phyloP scores from a whole-genome alignment of 2,113 vertebrate genomes.

The Notechis scutatus region DNA sequence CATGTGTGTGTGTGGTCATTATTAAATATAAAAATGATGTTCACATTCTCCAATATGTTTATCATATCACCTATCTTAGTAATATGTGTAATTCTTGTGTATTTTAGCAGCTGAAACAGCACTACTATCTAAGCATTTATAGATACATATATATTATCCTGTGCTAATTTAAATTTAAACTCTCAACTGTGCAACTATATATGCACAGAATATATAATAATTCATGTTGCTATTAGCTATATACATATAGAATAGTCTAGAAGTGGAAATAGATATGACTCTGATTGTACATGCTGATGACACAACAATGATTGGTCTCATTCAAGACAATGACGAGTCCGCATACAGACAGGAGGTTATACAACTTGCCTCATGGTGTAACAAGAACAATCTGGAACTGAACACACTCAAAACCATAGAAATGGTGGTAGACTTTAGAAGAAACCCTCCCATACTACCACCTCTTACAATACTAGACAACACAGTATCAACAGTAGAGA shows the following conservation, averaged over 20 bases:
- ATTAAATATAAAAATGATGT: not conserved
- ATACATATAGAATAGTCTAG: not conserved
- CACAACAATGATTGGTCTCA: too few species aligned
- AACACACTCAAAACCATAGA: too few species aligned
- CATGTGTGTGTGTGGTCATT: not conserved
- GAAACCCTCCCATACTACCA: too few species aligned
- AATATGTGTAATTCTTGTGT: not conserved
- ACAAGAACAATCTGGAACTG: too few species aligned
- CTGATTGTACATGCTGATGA: not conserved
- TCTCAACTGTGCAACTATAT: not conserved
- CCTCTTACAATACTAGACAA: too few species aligned
- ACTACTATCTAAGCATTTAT: not conserved
- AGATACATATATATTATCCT: not conserved
- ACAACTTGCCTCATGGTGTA: too few species aligned
- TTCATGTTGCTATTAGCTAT: not conserved
- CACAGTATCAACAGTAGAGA: too few species aligned
- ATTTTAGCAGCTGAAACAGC: not conserved
- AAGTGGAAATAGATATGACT: not conserved
- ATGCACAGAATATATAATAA: not conserved
- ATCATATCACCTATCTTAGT: not conserved
- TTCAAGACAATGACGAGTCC: too few species aligned
- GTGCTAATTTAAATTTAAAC: fast-evolving
- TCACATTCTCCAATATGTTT: not conserved
- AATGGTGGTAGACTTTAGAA: too few species aligned
- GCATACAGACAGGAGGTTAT: too few species aligned